Percentiles rank a stretch among this genome's conserved stretches.
phyloP scores from a whole-genome alignment of 2,888 invertebrate genomes.

The Drosophila formosana region DNA sequence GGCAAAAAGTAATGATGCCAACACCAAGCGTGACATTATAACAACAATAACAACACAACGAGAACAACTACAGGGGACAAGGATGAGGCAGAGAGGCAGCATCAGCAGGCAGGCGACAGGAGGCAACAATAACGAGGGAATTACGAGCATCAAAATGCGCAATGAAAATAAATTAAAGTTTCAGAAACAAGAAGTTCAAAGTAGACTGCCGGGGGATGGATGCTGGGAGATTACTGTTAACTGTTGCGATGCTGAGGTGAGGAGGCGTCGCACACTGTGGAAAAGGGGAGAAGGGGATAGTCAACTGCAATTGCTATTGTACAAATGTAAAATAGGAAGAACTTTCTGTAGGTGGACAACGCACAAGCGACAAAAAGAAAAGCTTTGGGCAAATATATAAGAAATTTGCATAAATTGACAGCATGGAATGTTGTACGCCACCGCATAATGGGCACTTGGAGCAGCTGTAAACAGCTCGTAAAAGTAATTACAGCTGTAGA shows the following conservation, averaged over 20 bases:
- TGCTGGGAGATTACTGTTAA: conserved; percentile 39
- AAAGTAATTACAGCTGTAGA: conserved; percentile 78
- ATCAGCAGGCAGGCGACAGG: conserved; percentile 55
- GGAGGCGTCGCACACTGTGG: not conserved
- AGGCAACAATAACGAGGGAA: conserved; percentile 81
- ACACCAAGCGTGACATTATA: conserved; percentile 77
- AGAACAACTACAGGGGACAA: conserved; percentile 15
- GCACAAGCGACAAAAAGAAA: conserved; percentile 7
- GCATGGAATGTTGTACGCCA: conserved; percentile 58
- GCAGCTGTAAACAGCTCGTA: conserved; percentile 84
- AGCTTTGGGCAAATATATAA: conserved; percentile 49
- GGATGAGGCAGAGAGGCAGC: conserved; percentile 23
- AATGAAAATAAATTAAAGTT: conserved; percentile 84
- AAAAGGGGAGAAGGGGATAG: not conserved
- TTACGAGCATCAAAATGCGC: conserved; percentile 83
- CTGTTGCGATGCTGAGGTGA: not conserved
- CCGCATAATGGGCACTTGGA: conserved; percentile 81
- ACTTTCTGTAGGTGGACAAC: conserved; percentile 56
- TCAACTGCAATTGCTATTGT: conserved; percentile 47
- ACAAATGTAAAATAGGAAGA: conserved; percentile 43
- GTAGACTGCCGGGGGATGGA: conserved; percentile 2
- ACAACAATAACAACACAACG: conserved; percentile 42
- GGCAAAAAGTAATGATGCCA: conserved; percentile 79
- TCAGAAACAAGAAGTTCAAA: conserved; percentile 60
- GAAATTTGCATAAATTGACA: conserved; percentile 82